These are phyloP conservation scores for Coracias cyanogaster DNA, from an alignment of 2,797 vertebrate genomes.

Conservation along the genomic window DNA sequence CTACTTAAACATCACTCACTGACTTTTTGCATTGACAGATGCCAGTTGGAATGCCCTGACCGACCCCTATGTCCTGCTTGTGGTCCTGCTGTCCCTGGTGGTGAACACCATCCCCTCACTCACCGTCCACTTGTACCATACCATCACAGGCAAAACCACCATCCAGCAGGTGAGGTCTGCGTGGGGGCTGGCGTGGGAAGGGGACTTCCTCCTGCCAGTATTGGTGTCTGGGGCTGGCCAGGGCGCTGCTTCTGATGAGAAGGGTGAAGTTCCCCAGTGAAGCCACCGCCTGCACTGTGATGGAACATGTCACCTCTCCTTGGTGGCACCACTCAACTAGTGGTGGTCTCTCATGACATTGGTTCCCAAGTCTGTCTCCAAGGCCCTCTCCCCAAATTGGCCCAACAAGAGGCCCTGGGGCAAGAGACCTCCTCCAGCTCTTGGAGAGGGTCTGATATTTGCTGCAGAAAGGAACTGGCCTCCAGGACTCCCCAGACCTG, in stretches of 20 bases:
- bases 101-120: constrained; percentile 83
- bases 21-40: constrained; percentile 67
- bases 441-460: background rate
- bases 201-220: accelerated
- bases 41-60: constrained; percentile 79
- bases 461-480: background rate
- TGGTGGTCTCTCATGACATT: background rate
- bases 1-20: background rate
- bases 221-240: background rate
- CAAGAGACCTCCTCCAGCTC: background rate
- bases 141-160: constrained; percentile 33
- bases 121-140: constrained; percentile 60
- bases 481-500: background rate
- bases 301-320: background rate
- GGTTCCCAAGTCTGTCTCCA: background rate
- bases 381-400: background rate
- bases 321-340: background rate
- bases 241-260: background rate
- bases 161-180: constrained; percentile 69
- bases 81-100: constrained; percentile 83
- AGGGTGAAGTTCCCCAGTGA: background rate
- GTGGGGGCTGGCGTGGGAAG: background rate
- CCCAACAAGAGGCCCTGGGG: background rate
- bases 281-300: background rate
- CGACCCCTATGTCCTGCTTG: constrained; percentile 82